Evolutionary conservation across 2,888 invertebrate genomes (phyloP), one percentile per base, ranked within the genome.

Genomic region (Doris montereyensis): DNA sequence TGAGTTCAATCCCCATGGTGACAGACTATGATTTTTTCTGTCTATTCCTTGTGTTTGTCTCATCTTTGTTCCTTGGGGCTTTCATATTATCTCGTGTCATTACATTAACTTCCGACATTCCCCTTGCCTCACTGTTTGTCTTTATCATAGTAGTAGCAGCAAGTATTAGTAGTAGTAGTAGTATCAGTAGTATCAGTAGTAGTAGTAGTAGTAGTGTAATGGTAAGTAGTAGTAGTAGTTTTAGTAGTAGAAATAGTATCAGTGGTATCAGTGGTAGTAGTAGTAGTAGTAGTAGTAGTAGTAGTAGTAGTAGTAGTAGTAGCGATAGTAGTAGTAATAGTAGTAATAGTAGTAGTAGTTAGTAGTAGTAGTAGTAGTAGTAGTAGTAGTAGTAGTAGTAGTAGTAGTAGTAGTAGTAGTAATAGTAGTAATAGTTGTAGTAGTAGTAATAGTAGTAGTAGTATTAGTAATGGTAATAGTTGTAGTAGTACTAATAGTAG

Each of bases 181-280:
- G n/a, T n/a, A n/a, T n/a, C n/a, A n/a, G n/a, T n/a, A n/a, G n/a
- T n/a, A n/a, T n/a, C n/a, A n/a, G n/a, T n/a, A n/a, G n/a, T n/a
- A n/a, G n/a, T n/a, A n/a, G n/a, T n/a, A n/a, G n/a, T n/a, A n/a
- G n/a, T n/a, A n/a, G n/a, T n/a, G n/a, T n/a, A n/a, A n/a, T n/a
- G n/a, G n/a, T n/a, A n/a, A n/a, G n/a, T n/a, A n/a, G n/a, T n/a
- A n/a, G n/a, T n/a, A n/a, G n/a, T n/a, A n/a, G n/a, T n/a, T n/a
- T n/a, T n/a, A n/a, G n/a, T n/a, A n/a, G n/a, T n/a, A n/a, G 13
- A 52, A 17, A 76, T 32, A 78, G 72, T 71, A 78, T 21, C 62
- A 78, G 78, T 71, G 72, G 72, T 78, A 72, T 72, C 35, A 62
- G 72, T 73, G 65, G 62, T 73, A 78, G 78, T 73, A 78, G 78